Base-by-base conservation (phyloP, 2,888 invertebrate species). In the Allolobophora icterica region DNA sequence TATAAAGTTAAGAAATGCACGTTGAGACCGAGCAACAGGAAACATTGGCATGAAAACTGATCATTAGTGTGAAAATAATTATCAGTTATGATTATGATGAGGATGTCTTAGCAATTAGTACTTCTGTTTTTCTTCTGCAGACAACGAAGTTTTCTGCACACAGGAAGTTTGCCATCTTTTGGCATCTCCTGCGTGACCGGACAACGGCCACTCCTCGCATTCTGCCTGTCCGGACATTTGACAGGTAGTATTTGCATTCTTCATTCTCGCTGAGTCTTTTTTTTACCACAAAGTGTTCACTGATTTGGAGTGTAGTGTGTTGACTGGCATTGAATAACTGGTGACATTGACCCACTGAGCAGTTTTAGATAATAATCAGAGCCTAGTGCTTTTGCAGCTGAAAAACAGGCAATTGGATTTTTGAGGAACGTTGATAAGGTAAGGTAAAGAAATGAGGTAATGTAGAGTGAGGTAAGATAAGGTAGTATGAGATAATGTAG, bases 181-280 rank as follows among this genome's bases (percentile, higher is more conserved):
- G 97, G 97, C 97, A 97, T 95, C 95, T 97, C 52, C 97, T 97
- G 0, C 95, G 97, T 90, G 97, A 97, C 93, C 96, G 97, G 89
- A 94, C 94, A 90, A 92, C 93, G 21, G 94, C 94, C 38, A 93
- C 94, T n/a, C 94, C 94, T 89, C 94, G 95, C 24, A 94, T 94
- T 15, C 94, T 94, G 71, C 94, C 94, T 58, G 93, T 94, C 11
- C 94, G 96, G 93, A 96, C 96, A 91, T 97, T 97, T 94, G 97
- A 97, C 94, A 96, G 96, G 96, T 97, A 94, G 34, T 38, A 24
- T 94, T 93, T 93, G 91, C 33, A 52, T 52, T 21, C 24, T 21
- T 1, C 52, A 6, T 52, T 5, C 52, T 21, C 15, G 19, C 6
- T 52, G 21, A 52, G 52, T 52, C 52, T 52, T 52, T 21, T 19